phyloP scores from a whole-genome alignment of 2,113 vertebrate genomes.

The Xenopus borealis region DNA sequence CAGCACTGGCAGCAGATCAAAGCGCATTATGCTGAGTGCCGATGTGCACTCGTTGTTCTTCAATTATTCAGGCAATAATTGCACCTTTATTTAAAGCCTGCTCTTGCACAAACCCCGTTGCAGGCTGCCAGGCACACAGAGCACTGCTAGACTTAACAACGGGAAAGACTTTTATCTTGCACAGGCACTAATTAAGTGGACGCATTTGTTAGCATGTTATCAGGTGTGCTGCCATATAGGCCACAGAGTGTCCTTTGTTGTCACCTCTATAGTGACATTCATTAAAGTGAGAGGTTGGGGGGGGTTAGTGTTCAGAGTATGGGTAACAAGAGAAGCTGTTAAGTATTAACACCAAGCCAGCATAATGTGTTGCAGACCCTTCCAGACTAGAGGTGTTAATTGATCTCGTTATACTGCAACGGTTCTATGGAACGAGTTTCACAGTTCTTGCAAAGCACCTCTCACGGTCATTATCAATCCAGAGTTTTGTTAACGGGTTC shows the following conservation, averaged over 20 bases:
- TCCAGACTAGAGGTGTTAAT: conserved; percentile 38
- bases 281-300: conserved; percentile 8
- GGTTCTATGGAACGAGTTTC: conserved; percentile 32
- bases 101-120: conserved; percentile 59
- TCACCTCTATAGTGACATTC: conserved; percentile 48
- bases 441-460: conserved; percentile 30
- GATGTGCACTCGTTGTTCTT: conserved; percentile 57
- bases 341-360: conserved; percentile 28
- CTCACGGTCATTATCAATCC: conserved; percentile 25
- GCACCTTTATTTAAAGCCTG: conserved; percentile 77
- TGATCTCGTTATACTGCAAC: conserved; percentile 35
- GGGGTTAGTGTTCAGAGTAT: neutral
- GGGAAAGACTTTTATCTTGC: conserved; percentile 47
- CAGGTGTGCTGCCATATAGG: conserved; percentile 60
- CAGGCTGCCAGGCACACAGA: conserved; percentile 53
- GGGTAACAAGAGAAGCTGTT: conserved; percentile 24
- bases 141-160: conserved; percentile 54
- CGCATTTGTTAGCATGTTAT: conserved; percentile 60
- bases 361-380: conserved; percentile 38
- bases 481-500: neutral
- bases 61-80: conserved; percentile 71
- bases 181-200: conserved; percentile 69
- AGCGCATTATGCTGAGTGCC: conserved; percentile 52
- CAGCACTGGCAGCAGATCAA: conserved; percentile 50
- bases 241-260: conserved; percentile 32